phyloP scores from a whole-genome alignment of 2,113 vertebrate species.

The Dipodomys ordii region DNA sequence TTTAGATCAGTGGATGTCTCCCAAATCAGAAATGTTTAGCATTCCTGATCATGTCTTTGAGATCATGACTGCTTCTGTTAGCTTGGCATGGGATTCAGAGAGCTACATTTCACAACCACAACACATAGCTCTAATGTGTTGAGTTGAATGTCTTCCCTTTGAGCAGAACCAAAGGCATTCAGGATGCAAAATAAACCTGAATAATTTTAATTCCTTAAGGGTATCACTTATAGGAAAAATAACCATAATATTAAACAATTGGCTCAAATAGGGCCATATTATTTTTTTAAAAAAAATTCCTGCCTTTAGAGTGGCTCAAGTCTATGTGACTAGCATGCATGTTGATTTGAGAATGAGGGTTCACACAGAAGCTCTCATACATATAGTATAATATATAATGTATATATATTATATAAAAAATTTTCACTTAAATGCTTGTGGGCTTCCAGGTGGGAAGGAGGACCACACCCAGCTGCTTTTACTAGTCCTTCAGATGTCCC shows the following conservation, averaged over 20 bases:
- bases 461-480: accelerated
- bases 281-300: too few species aligned
- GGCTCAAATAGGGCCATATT: background rate
- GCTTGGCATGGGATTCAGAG: background rate
- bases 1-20: background rate
- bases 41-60: background rate
- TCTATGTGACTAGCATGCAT: accelerated
- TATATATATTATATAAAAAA: background rate
- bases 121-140: background rate
- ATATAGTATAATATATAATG: too few species aligned
- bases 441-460: background rate
- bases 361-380: too few species aligned
- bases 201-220: background rate
- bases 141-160: background rate
- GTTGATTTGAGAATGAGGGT: background rate
- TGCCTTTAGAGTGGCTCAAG: background rate
- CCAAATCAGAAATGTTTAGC: background rate
- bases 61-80: background rate
- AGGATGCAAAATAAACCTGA: background rate
- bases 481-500: background rate
- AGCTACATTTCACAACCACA: background rate
- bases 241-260: background rate
- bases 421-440: too few species aligned
- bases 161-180: background rate
- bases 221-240: background rate